Evolutionary conservation across 2,888 invertebrate species (phyloP), one percentile per base, ranked within the genome.

Genomic region (Drosophila birchii): DNA sequence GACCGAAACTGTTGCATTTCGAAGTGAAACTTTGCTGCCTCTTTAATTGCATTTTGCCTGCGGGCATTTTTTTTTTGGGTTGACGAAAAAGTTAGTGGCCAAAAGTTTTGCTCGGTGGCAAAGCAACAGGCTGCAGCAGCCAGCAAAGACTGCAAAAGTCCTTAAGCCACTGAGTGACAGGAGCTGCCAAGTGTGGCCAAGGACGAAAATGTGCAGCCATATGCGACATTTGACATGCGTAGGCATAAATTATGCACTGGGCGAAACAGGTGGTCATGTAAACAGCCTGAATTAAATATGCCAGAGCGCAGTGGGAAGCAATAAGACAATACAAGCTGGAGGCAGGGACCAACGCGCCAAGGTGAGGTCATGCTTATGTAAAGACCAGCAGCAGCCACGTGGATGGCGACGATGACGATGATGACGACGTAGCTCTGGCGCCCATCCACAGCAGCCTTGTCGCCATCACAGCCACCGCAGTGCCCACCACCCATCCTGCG

Each of bases 291-390:
- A 79, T 75, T 60, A 77, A 77, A 73, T 55, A 49, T 29, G 16
- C 5, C 26, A 55, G 58, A 23, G 38, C 39, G 29, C 68, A 81
- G 79, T 68, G 66, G 70, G 68, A 70, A 67, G 68, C 23, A 66
- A 51, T 56, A 56, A 23, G 36, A 53, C 51, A 53, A 53, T 23
- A 36, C 51, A 23, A 20, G 51, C 49, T 34, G 32, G 41, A 45
- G 29, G 56, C 38, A 62, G 59, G 49, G 29, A 32, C n/a, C n/a
- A n/a, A 20, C 51, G 51, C 36, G 54, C 45, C 75, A 67, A 64
- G 68, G 79, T 87, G 82, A 82, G 88, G 88, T 82, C 82, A 82
- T 79, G 75, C 85, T 82, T 83, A 81, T 73, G 76, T 87, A 87
- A 83, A 69, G 69, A 55, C 41, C 29, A 47, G 80, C 69, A 67